Evolutionary conservation across 1,140 invertebrate species (phyloP).

Genomic region (Temnothorax curvispinosus): DNA sequence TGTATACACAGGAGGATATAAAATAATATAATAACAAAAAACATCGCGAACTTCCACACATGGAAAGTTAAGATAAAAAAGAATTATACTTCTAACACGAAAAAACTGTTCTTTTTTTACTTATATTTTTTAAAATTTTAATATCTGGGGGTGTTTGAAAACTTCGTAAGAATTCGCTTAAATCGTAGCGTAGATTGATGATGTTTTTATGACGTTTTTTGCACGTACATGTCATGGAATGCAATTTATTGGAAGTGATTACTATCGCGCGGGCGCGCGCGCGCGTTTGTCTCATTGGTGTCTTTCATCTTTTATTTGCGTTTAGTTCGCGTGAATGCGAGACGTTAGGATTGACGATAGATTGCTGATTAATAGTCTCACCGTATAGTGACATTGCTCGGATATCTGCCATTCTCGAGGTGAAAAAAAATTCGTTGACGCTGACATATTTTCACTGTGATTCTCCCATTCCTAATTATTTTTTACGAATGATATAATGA

Average conservation of each 20-base stretch:
- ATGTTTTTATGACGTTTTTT: background rate
- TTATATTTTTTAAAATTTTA: background rate
- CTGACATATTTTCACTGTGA: constrained; percentile 5
- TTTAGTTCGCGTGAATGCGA: constrained; percentile 36
- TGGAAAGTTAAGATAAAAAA: background rate
- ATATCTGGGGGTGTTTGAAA: background rate
- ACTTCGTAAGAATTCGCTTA: background rate
- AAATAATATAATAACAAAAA: background rate
- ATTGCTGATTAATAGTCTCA: constrained; percentile 48
- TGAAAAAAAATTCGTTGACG: constrained; percentile 58
- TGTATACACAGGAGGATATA: background rate
- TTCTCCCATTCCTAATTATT: background rate
- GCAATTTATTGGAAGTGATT: constrained; percentile 28
- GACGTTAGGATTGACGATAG: constrained; percentile 46
- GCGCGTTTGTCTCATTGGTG: background rate
- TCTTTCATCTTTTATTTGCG: constrained; percentile 35
- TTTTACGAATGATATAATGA: background rate
- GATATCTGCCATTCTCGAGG: constrained; percentile 49
- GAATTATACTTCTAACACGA: background rate
- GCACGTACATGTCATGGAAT: background rate
- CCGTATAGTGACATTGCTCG: background rate
- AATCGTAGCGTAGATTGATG: background rate
- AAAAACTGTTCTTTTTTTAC: background rate
- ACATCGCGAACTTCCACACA: background rate
- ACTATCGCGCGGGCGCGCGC: background rate